Conservation (phyloP, 2,797 vertebrate species). For the Nyctalus aviator region DNA sequence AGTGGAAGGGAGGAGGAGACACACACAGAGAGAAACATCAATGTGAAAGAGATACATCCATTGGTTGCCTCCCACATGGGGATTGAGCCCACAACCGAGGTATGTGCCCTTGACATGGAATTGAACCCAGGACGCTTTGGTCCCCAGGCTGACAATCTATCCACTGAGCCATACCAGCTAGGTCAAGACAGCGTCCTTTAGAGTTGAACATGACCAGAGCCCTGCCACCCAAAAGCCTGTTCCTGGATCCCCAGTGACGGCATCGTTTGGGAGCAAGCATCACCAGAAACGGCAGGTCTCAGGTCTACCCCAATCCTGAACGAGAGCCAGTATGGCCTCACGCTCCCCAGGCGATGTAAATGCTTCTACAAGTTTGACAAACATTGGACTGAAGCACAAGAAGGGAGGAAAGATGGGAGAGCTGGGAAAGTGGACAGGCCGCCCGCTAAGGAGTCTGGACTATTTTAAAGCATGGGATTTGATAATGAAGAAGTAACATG, state of each 20-base stretch:
- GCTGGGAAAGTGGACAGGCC: background rate
- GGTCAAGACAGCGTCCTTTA: background rate
- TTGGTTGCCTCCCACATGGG: too few species aligned
- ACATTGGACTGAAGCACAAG: background rate
- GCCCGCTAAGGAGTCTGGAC: background rate
- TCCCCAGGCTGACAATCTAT: too few species aligned
- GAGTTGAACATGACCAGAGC: background rate
- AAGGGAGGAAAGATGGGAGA: background rate
- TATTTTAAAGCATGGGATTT: background rate
- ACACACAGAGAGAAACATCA: too few species aligned
- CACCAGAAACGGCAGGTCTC: background rate
- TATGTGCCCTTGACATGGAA: too few species aligned
- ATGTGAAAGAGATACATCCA: too few species aligned
- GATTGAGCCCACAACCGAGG: too few species aligned
- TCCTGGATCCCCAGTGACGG: background rate
- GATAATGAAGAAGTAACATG: background rate
- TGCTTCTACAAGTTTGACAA: conserved; percentile 21
- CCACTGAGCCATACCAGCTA: too few species aligned
- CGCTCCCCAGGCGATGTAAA: background rate
- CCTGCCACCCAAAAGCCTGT: background rate
- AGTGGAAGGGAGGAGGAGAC: too few species aligned
- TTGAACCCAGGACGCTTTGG: too few species aligned
- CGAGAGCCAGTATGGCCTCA: background rate
- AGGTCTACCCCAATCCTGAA: background rate
- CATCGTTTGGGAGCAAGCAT: background rate